Evolutionary conservation across 2,888 invertebrate species (phyloP), one percentile per base, ranked within the genome.

Genomic region (Blastobasis lacticolella): DNA sequence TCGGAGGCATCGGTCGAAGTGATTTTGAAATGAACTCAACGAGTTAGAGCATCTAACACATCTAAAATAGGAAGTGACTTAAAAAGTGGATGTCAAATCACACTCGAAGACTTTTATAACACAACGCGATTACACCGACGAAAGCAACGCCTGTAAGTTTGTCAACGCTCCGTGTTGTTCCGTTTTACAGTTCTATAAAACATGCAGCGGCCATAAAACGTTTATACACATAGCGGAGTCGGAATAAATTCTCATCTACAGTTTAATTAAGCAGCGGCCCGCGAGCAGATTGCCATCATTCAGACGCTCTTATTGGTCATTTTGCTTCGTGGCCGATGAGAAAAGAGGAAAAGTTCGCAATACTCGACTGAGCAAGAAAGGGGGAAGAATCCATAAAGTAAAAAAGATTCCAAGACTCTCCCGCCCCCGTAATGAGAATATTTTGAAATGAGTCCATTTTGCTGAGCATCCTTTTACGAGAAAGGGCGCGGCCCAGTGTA

Each of bases 401-500:
- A 75, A 79, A 78, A 72, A 72, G 74, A 77, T 78, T 75, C 73
- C 71, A 75, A 79, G 78, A 72, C 72, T 74, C 76, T 78, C 75
- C 73, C 71, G 62, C 73, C 72, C 66, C 71, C 75, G 77, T 81
- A 82, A 83, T 81, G 78, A 80, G 79, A 78, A 75, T 75, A 81
- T 79, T 81, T 76, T 69, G 69, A 61, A 73, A 78, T 69, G 72
- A 69, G 71, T 63, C 65, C 63, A 65, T 75, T 76, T 70, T 61
- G 62, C 63, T 60, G 67, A 68, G 62, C 66, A 69, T 68, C 73
- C 70, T 66, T 71, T 71, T 67, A 64, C 61, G 61, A 61, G 47
- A 46, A 45, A 65, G 65, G 59, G 63, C 64, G 66, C 61, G 59
- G 60, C 61, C 59, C 64, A 61, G 64, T 71, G 73, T 73, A 71